These are phyloP conservation scores for Odontomyia ornata DNA, from an alignment of 2,888 invertebrate genomes.

Conservation along the genomic window DNA sequence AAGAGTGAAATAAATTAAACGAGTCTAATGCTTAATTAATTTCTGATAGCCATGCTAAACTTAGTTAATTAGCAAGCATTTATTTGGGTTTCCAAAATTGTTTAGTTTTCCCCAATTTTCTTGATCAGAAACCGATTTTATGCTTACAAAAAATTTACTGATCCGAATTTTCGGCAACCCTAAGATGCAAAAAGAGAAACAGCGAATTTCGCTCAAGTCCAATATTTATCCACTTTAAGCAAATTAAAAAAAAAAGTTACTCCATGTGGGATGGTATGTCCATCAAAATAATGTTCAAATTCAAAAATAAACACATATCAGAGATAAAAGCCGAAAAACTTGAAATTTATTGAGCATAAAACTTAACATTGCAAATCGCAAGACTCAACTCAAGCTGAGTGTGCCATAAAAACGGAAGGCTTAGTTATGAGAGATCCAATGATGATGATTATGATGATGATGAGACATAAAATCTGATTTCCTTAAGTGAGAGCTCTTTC, in stretches of 20 bases:
- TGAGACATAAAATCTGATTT: slow-evolving; percentile 42
- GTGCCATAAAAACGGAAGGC: slow-evolving; percentile 13
- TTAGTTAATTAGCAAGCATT: too few relatives aligned
- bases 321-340: neutral
- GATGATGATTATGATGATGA: slow-evolving; percentile 33
- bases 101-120: too few relatives aligned
- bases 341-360: slow-evolving; percentile 33
- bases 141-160: too few relatives aligned
- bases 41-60: too few relatives aligned
- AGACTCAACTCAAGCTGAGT: neutral
- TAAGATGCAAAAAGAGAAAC: too few relatives aligned
- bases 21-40: too few relatives aligned
- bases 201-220: too few relatives aligned
- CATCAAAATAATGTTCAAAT: neutral
- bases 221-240: too few relatives aligned
- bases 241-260: neutral
- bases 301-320: slow-evolving; percentile 18
- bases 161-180: too few relatives aligned
- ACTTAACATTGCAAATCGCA: slow-evolving; percentile 30
- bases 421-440: slow-evolving; percentile 26
- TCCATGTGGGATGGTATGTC: neutral
- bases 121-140: too few relatives aligned
- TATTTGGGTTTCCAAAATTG: too few relatives aligned
- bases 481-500: slow-evolving; percentile 37
- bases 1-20: too few relatives aligned